phyloP scores from a whole-genome alignment of 2,888 invertebrate species.

The Drosophila neonasuta region DNA sequence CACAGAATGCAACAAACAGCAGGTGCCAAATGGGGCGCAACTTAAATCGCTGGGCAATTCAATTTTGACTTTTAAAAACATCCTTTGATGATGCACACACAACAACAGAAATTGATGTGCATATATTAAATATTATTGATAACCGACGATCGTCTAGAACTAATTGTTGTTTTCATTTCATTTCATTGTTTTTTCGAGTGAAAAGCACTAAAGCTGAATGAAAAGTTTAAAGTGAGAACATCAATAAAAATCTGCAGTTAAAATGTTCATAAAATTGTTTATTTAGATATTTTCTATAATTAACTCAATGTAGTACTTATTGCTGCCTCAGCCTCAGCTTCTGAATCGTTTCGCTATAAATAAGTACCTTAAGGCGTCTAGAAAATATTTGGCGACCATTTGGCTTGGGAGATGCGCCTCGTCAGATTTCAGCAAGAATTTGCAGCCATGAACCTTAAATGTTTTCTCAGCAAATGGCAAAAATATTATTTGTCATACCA shows the following conservation, averaged over 20 bases:
- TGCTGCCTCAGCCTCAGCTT: background rate
- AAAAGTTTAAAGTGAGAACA: background rate
- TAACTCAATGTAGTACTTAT: constrained; percentile 15
- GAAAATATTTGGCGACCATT: constrained; percentile 6
- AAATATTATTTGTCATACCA: background rate
- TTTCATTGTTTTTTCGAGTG: constrained; percentile 5
- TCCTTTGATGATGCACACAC: constrained; percentile 2
- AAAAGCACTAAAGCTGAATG: background rate
- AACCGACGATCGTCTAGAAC: background rate
- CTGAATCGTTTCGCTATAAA: constrained; percentile 15
- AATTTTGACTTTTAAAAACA: constrained; percentile 35
- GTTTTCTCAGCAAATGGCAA: background rate
- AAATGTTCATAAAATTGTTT: constrained; percentile 5
- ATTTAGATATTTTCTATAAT: constrained; percentile 17
- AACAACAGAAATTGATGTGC: no score
- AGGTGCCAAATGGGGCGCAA: constrained; percentile 35
- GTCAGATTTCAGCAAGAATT: constrained; percentile 1
- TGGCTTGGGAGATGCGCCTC: background rate
- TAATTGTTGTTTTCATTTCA: background rate
- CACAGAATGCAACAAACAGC: constrained; percentile 25
- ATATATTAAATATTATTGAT: background rate
- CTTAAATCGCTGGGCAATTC: constrained; percentile 41
- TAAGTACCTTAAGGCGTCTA: constrained; percentile 2
- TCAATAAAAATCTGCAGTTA: constrained; percentile 5
- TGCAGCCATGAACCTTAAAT: background rate